These are phyloP conservation scores for Aphaenogaster rudis DNA, from an alignment of 1,140 invertebrate genomes.

Conservation along the genomic window DNA sequence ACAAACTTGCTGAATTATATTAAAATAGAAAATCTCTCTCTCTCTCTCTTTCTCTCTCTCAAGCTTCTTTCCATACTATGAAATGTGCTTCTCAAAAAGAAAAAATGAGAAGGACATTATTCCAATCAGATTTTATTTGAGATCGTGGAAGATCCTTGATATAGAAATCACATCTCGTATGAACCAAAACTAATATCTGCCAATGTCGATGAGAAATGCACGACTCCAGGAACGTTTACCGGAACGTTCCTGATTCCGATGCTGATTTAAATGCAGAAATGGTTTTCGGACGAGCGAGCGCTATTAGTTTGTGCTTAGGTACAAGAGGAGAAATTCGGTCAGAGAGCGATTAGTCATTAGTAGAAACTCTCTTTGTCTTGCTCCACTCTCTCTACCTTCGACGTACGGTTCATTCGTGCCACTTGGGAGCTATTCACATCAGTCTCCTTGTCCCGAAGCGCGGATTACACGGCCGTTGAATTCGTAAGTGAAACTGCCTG, in stretches of 20 bases:
- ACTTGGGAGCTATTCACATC: constrained; percentile 71
- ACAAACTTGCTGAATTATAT: not conserved
- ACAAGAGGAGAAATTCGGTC: constrained; percentile 65
- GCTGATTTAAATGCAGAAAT: constrained; percentile 67
- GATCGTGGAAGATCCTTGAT: not conserved
- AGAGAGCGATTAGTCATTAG: constrained; percentile 75
- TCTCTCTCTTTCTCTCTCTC: no score
- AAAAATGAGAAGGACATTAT: not conserved
- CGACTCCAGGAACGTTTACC: constrained; percentile 58
- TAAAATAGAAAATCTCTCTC: not conserved
- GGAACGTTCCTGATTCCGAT: constrained; percentile 25
- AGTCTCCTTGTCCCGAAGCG: constrained; percentile 66
- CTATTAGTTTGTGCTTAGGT: constrained; percentile 56
- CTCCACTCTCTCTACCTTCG: not conserved
- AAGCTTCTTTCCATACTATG: not conserved
- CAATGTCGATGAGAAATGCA: constrained; percentile 50
- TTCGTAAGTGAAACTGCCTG: constrained; percentile 74
- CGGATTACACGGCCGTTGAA: constrained; percentile 72
- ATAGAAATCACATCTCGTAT: constrained; percentile 16
- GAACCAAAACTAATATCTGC: constrained; percentile 39
- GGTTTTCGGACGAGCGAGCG: constrained; percentile 49
- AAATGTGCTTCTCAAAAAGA: not conserved
- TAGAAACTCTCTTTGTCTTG: constrained; percentile 37
- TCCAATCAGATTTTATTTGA: constrained; percentile 14
- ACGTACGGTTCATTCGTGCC: constrained; percentile 67